Evolutionary conservation across 2,797 vertebrate species (phyloP), one percentile per base, ranked within the genome.

Genomic region (Diglossa cyanea): DNA sequence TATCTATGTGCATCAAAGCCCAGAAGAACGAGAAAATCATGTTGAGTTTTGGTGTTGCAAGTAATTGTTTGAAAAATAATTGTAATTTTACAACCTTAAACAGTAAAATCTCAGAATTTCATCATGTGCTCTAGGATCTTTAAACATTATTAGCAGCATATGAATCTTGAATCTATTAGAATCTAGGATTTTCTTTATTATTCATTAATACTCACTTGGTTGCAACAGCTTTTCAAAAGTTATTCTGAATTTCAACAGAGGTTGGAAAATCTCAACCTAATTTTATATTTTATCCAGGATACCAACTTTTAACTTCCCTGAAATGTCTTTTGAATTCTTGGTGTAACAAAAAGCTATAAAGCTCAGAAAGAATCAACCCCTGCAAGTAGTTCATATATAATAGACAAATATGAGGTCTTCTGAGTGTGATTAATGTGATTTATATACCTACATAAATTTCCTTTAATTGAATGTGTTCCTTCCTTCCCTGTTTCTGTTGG

Each of bases 381-480:
- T 75, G 16, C 12, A 54, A 14, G 18, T 26, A 71, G 61, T 87
- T 91, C 19, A 48, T 55, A 67, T 55, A 78, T 45, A 75, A 89
- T 16, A 86, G 37, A 93, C 30, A 92, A 92, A 87, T 31, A 58
- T 45, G 44, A 71, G 54, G 39, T 77, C 68, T 71, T 87, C 45
- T 33, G 45, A 79, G 28, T 28, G 45, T 37, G 45, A 88, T 86
- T 90, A 72, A 63, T 51, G 28, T 79, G 35, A 75, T 87, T 74
- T 92, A 74, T 57, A 77, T 14, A 75, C 17, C 45, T 63, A 48
- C 47, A 81, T 65, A 84, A 75, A 63, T 88, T 90, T 78, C 17
- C 25, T 93, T 94, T 91, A 92, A 87, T 72, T 76, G 58, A 68
- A 93, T 47, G 17, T 67, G 28, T 60, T 94, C 66, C 57, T 68